Percentiles rank a stretch among this genome's conserved stretches.
These are phyloP conservation scores for Caenorhabditis doughertyi DNA, from an alignment of 2,888 invertebrate genomes.

Conservation along the genomic window DNA sequence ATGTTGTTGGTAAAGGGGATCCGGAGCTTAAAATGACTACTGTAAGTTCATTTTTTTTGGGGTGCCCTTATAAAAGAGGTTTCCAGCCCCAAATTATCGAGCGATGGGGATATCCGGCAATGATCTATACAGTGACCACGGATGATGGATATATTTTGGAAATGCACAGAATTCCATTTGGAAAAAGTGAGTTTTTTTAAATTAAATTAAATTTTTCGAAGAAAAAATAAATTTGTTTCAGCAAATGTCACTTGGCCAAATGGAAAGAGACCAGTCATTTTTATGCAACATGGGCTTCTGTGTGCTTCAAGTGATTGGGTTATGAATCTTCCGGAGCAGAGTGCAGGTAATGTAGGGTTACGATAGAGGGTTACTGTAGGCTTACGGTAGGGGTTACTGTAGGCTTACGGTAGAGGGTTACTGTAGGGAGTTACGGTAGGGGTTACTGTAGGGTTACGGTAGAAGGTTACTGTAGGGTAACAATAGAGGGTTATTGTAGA, in stretches of 20 bases:
- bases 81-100: constrained; percentile 75
- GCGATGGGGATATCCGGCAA: constrained; percentile 83
- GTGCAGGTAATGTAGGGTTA: constrained; percentile 44
- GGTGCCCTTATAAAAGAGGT: constrained; percentile 15
- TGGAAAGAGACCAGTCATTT: constrained; percentile 79
- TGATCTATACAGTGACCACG: constrained; percentile 84
- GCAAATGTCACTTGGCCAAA: constrained; percentile 62
- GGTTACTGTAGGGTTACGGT: too few relatives aligned
- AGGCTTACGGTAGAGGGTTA: too few relatives aligned
- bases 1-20: constrained; percentile 40
- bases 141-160: constrained; percentile 91
- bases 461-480: too few relatives aligned
- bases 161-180: constrained; percentile 89
- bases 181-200: constrained; percentile 81
- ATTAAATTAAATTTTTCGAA: not conserved
- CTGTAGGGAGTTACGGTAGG: too few relatives aligned
- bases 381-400: too few relatives aligned
- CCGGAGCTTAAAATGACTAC: constrained; percentile 64
- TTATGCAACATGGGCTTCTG: constrained; percentile 89
- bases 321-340: constrained; percentile 74
- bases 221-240: constrained; percentile 18
- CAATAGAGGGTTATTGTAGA: too few relatives aligned
- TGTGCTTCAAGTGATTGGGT: constrained; percentile 74
- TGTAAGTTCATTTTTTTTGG: too few relatives aligned
- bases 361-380: too few relatives aligned